Percentiles rank a stretch among this genome's conserved stretches.
phyloP scores from a whole-genome alignment of 2,113 vertebrate genomes.

The Okapia johnstoni region DNA sequence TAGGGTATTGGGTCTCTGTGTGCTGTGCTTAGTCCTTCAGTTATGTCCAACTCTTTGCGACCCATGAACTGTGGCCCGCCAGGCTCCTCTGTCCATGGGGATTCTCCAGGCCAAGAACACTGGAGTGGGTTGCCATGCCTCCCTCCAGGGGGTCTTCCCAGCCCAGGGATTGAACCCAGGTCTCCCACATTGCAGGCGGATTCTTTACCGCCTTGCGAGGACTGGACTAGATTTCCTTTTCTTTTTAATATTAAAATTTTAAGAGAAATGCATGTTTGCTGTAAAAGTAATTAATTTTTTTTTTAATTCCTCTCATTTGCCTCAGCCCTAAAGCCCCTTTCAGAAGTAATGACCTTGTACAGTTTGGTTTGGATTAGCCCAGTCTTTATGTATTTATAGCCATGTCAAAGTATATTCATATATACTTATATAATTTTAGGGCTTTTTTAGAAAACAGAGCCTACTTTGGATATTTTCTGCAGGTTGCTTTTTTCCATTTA shows the following conservation, averaged over 20 bases:
- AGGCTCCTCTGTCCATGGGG: neutral
- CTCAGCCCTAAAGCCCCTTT: neutral
- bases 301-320: neutral
- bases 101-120: neutral
- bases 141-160: neutral
- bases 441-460: neutral
- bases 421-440: neutral
- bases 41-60: neutral
- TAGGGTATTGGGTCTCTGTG: neutral
- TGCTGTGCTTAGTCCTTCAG: neutral
- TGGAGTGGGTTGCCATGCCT: neutral
- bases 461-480: neutral
- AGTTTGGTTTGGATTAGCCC: accelerated
- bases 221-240: neutral
- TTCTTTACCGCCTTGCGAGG: neutral
- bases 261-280: neutral
- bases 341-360: neutral
- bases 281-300: neutral
- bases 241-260: neutral
- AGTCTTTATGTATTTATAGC: neutral
- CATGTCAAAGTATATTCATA: neutral
- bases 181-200: neutral
- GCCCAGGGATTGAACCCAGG: neutral
- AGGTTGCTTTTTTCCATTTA: neutral
- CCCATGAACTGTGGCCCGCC: neutral